These are phyloP conservation scores for Silurus lanzhouensis DNA, from an alignment of 2,797 vertebrate genomes.

Conservation along the genomic window DNA sequence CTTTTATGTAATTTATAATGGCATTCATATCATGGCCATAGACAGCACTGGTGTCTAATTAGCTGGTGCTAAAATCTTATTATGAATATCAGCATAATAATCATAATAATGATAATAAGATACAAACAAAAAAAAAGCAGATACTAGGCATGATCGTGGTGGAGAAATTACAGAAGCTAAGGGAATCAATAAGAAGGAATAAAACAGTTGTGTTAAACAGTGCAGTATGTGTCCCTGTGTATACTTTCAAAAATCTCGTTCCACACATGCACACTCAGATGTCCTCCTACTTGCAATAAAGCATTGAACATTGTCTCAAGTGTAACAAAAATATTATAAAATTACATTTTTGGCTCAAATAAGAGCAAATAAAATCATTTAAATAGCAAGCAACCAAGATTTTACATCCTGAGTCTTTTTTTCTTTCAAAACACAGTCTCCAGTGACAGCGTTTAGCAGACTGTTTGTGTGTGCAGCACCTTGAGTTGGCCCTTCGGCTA, in stretches of 20 bases:
- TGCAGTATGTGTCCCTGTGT: constrained; percentile 28
- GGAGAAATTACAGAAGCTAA: background rate
- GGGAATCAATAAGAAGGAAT: background rate
- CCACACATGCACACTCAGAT: constrained; percentile 18
- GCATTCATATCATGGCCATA: background rate
- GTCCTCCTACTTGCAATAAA: constrained; percentile 22
- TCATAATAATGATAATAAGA: background rate
- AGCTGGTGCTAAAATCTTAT: background rate
- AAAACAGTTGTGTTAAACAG: constrained; percentile 13
- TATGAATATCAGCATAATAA: background rate
- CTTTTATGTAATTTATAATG: background rate
- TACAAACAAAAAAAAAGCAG: background rate
- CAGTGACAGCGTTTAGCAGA: constrained; percentile 77
- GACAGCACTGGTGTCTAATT: background rate
- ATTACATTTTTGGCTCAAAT: constrained; percentile 54
- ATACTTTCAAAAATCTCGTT: constrained; percentile 25
- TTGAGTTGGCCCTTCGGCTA: constrained; percentile 72
- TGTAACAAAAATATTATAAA: constrained; percentile 29
- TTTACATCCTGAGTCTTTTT: constrained; percentile 66
- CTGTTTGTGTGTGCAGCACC: constrained; percentile 72
- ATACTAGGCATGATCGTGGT: constrained; percentile 10
- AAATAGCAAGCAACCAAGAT: constrained; percentile 72
- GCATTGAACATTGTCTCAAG: constrained; percentile 21
- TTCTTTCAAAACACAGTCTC: constrained; percentile 67
- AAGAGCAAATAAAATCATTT: constrained; percentile 69